Evolutionary conservation across 1,140 invertebrate species (phyloP).

Genomic region (Zaprionus ornatus): DNA sequence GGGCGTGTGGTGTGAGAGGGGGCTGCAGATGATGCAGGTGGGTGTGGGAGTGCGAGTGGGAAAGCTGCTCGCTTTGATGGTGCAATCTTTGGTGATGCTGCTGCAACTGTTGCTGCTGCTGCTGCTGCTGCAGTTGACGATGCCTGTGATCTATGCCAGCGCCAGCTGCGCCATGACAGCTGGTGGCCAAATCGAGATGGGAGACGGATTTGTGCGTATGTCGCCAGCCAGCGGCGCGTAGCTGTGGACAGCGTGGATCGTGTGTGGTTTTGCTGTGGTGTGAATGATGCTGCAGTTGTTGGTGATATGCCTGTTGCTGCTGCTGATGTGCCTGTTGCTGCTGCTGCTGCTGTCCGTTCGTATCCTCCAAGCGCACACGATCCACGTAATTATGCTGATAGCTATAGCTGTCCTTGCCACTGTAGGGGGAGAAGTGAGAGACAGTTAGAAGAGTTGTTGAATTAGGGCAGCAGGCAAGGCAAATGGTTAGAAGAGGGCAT

Average conservation of each 20-base stretch:
- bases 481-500: neutral
- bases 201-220: constrained; percentile 80
- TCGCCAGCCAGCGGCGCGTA: constrained; percentile 81
- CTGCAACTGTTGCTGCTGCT: constrained; percentile 37
- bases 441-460: neutral
- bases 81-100: constrained; percentile 34
- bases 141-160: constrained; percentile 71
- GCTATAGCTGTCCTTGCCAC: constrained; percentile 69
- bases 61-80: constrained; percentile 2
- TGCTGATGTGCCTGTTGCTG: constrained; percentile 13
- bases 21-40: constrained; percentile 39
- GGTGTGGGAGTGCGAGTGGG: neutral
- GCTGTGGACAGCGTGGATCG: constrained; percentile 65
- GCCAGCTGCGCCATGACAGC: constrained; percentile 79
- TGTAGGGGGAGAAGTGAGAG: neutral
- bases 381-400: constrained; percentile 80
- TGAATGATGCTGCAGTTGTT: constrained; percentile 20
- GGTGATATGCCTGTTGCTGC: constrained; percentile 8
- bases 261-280: constrained; percentile 43
- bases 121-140: constrained; percentile 25
- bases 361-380: constrained; percentile 69
- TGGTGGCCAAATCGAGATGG: constrained; percentile 83
- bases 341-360: constrained; percentile 35
- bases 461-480: no score
- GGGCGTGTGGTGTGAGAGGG: constrained; percentile 62